Evolutionary conservation across 2,797 vertebrate genomes (phyloP), one percentile per base, ranked within the genome.

Genomic region (Halcyon leucocephala): DNA sequence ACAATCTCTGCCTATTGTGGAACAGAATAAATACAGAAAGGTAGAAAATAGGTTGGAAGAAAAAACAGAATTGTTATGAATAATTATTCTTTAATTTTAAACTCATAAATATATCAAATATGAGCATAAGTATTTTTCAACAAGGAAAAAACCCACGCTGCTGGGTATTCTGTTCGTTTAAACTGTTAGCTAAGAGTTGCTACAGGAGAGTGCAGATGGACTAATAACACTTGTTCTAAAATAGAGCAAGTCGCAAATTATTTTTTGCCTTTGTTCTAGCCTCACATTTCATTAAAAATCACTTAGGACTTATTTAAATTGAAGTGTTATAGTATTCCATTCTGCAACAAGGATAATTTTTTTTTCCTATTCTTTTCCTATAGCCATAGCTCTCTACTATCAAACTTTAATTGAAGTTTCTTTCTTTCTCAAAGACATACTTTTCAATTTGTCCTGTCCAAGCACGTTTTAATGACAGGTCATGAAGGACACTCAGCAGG

Each of bases 401-500:
- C 91, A 69, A 94, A 67, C 39, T 73, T 82, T 28, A 80, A 79
- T 28, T 93, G 82, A 91, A 96, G 89, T 42, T 76, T 88, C 57
- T 83, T 71, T 91, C 70, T 84, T 86, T 87, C 77, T 69, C 1
- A 4, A 89, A 94, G 54, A 66, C 90, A 85, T n/a, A 37, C n/a
- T 83, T 79, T 58, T 79, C 67, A 60, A 83, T 95, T 88, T 95
- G 93, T 93, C 88, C 89, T 60, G 65, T 93, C 88, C 91, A 93
- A 95, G 66, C 57, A 95, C 5, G 11, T 90, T 97, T 97, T 97
- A 92, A 96, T 74, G 69, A 96, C 74, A 93, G 57, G 66, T 87
- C 86, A 95, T 72, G 93, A 97, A 97, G 93, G 86, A 94, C 25
- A 89, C 69, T 60, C 93, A 86, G 94, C 66, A 95, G 91, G 95